These are phyloP conservation scores for Helogale parvula DNA, from an alignment of 2,113 vertebrate genomes.

Conservation along the genomic window DNA sequence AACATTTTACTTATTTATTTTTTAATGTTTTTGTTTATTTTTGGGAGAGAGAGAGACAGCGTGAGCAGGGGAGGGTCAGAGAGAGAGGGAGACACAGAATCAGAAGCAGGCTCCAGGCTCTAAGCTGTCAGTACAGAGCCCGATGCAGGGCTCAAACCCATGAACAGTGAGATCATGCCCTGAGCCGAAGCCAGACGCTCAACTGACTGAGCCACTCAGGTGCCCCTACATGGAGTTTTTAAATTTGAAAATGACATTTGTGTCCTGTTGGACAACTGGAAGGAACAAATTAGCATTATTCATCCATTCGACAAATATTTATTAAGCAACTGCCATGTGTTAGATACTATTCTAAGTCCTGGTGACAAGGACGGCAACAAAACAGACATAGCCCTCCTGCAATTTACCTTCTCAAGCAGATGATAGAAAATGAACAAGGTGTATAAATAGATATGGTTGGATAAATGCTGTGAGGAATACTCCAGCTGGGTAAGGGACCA, in stretches of 20 bases:
- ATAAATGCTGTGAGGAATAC: not conserved
- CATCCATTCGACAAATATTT: not conserved
- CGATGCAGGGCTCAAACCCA: too few relatives aligned
- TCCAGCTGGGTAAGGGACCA: not conserved
- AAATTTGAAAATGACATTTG: conserved; percentile 23
- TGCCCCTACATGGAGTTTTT: too few relatives aligned
- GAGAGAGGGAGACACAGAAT: too few relatives aligned
- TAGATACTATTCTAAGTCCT: rapidly evolving
- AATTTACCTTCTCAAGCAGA: not conserved
- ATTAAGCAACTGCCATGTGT: not conserved
- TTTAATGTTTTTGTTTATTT: too few relatives aligned
- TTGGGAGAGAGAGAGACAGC: too few relatives aligned
- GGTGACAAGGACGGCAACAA: not conserved
- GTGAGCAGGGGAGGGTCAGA: too few relatives aligned
- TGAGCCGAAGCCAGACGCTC: too few relatives aligned
- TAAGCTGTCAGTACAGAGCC: too few relatives aligned
- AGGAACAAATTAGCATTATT: not conserved
- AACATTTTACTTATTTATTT: too few relatives aligned
- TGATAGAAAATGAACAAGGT: not conserved
- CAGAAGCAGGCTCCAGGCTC: too few relatives aligned
- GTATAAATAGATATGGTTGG: not conserved
- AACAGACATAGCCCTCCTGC: not conserved
- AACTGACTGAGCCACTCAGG: too few relatives aligned
- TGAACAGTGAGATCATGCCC: too few relatives aligned
- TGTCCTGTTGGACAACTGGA: not conserved